Base-by-base conservation (phyloP, 2,797 vertebrate species). In the Phalanger gymnotis region DNA sequence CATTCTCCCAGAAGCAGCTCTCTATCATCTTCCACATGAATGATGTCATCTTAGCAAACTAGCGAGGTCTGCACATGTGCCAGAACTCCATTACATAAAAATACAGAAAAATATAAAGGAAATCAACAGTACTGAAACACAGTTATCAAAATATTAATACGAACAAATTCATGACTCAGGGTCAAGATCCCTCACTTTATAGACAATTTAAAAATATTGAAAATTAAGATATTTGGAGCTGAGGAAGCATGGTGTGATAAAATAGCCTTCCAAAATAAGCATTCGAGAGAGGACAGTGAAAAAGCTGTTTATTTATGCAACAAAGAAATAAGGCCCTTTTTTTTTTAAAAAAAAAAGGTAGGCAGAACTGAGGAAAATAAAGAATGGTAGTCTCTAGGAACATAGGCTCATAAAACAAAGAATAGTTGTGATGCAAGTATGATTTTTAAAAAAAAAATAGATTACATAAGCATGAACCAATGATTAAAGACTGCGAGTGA, bases 381-480 rank as follows among this genome's bases (percentile, higher is more conserved):
- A 1, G 92, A 94, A 94, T 90, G 91, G 73, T 81, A 61, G 13
- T 54, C n/a, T 5, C 61, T 7, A 54, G 93, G 22, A 56, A 89
- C 0, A 92, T 5, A 11, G 54, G 1, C 9, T 94, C 40, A 56
- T 27, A 91, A 91, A 94, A 0, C 27, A n/a, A 57, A 22, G 30
- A n/a, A 52, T 53, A 53, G 0, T 19, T 96, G 93, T 93, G 30
- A 56, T 96, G 3, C 10, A 92, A 95, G 55, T 51, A 52, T 92
- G 11, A 53, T 56, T 93, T 95, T n/a, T n/a, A n/a, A 91, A 89
- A 95, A 47, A 92, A 53, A 0, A 11, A 31, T 66, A 53, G 61
- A 56, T 47, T 81, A 27, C 90, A 94, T 10, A 95, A 96, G 58
- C 0, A 55, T 92, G 22, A 90, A 90, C 2, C n/a, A 87, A 56